Evolutionary conservation across 2,113 vertebrate species (phyloP).

Genomic region (Notechis scutatus): DNA sequence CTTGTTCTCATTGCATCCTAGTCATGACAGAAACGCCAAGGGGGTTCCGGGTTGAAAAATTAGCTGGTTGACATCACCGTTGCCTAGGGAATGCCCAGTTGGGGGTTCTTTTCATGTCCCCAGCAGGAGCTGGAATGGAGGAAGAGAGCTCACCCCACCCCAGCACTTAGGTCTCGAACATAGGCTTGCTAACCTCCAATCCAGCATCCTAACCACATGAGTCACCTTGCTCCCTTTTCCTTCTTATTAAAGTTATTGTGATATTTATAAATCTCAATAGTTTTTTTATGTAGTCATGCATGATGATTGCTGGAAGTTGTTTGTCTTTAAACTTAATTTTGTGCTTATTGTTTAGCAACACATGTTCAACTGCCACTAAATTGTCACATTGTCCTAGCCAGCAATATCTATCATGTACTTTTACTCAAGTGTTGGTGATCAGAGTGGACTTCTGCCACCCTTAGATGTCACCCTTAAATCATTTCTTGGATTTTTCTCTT

Average conservation of each 20-base stretch:
- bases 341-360: neutral
- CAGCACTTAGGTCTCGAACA: neutral
- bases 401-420: neutral
- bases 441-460: neutral
- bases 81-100: neutral
- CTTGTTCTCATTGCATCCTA: neutral
- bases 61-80: neutral
- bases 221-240: neutral
- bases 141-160: neutral
- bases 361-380: neutral
- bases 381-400: neutral
- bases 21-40: neutral
- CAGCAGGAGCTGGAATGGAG: neutral
- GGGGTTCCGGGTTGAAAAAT: neutral
- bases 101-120: neutral
- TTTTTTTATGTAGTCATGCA: neutral
- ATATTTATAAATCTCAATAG: neutral
- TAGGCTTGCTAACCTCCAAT: neutral
- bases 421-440: neutral
- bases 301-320: neutral
- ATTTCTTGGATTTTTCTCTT: neutral
- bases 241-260: neutral
- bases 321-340: neutral
- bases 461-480: neutral
- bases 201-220: neutral